These are phyloP conservation scores for Microcebus lehilahytsara DNA, from an alignment of 2,113 vertebrate genomes.

Conservation along the genomic window DNA sequence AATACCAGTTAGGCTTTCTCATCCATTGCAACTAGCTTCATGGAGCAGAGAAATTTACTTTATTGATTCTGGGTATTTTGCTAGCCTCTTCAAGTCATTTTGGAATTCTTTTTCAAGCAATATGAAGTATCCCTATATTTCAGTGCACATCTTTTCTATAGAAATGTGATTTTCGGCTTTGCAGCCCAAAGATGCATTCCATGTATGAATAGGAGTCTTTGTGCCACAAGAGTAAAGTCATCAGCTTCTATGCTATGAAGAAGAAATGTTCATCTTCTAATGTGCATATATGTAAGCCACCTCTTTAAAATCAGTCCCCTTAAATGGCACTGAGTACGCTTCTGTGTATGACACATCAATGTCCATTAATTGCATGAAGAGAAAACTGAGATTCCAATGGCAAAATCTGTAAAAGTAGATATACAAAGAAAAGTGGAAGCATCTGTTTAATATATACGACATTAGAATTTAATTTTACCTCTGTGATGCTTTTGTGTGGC, in stretches of 20 bases:
- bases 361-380: constrained; percentile 89
- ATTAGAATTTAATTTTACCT: constrained; percentile 93
- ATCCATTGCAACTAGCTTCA: constrained; percentile 17
- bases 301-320: constrained; percentile 85
- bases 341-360: constrained; percentile 86
- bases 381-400: constrained; percentile 87
- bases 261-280: constrained; percentile 80
- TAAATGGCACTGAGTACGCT: constrained; percentile 83
- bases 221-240: constrained; percentile 84
- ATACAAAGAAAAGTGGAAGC: constrained; percentile 91
- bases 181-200: constrained; percentile 77
- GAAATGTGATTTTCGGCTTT: constrained; percentile 78
- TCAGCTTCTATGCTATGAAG: constrained; percentile 79
- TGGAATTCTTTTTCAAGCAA: constrained; percentile 34
- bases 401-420: constrained; percentile 88
- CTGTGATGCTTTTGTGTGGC: constrained; percentile 91
- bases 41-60: constrained; percentile 57
- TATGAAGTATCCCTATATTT: constrained; percentile 54
- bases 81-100: constrained; percentile 23
- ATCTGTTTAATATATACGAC: constrained; percentile 91
- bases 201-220: constrained; percentile 85
- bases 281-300: constrained; percentile 83
- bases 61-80: constrained; percentile 49
- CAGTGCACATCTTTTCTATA: constrained; percentile 67
- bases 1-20: constrained; percentile 18